Evolutionary conservation across 1,140 invertebrate genomes (phyloP), one percentile per base, ranked within the genome.

Genomic region (Formica exsecta): DNA sequence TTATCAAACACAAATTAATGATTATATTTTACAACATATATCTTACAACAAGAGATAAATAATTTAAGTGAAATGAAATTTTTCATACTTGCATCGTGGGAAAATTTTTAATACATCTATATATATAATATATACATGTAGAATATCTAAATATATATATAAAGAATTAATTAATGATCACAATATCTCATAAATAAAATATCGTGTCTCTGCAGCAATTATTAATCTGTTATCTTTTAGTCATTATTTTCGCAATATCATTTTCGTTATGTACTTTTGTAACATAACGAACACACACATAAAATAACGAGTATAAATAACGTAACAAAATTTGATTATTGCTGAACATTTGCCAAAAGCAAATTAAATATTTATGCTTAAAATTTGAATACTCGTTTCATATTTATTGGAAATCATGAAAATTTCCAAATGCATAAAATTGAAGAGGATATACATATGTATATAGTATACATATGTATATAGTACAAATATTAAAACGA

Each of bases 161-260:
- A 25, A 41, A 57, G 22, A 25, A 25, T 22, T 41, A 41, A 59
- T 59, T 44, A 16, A n/a, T 74, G 8, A 59, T 59, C 19, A 61
- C 19, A 61, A 2, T 62, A 44, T 11, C n/a, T 16, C 8, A 38
- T 22, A 9, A 48, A 48, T 16, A 48, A 48, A 48, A 16, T 11
- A 61, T 29, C 0, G 2, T 61, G 2, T 19, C 4, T 25, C 4
- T 48, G 13, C 13, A 11, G 11, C 13, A 76, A 44, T 44, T 62
- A 44, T 44, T 44, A 41, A 8, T 44, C 6, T 64, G 32, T 44
- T 7, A 41, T 44, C 19, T 61, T 19, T 25, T 38, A 62, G 1
- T 13, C n/a, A 77, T 44, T 77, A 44, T 64, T 64, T 25, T 44
- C 9, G 19, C 29, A 76, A 62, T 44, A 32, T 62, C 29, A 29